These are phyloP conservation scores for Ictidomys tridecemlineatus DNA, from an alignment of 2,113 vertebrate species.

Conservation along the genomic window DNA sequence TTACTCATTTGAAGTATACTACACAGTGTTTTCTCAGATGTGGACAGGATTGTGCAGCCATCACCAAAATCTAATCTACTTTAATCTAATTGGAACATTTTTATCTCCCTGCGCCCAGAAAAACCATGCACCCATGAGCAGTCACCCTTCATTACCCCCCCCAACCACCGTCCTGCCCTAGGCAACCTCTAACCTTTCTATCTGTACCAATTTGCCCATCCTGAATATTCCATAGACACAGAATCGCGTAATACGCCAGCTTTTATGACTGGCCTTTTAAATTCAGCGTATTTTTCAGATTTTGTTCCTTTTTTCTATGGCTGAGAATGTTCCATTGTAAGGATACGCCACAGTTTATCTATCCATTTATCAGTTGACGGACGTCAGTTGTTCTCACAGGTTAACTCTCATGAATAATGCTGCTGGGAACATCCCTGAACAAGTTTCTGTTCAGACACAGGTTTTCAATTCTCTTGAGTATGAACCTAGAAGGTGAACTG, in stretches of 20 bases:
- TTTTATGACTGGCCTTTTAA: neutral
- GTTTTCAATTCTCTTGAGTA: neutral
- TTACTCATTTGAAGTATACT: neutral
- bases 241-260: neutral
- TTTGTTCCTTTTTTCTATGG: neutral
- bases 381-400: neutral
- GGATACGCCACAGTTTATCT: neutral
- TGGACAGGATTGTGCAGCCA: neutral
- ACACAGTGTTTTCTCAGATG: neutral
- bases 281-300: neutral
- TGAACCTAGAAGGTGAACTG: neutral
- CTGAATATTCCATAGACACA: neutral
- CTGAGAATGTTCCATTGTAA: neutral
- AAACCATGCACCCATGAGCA: neutral
- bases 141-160: neutral
- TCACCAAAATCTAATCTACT: neutral
- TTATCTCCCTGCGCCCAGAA: neutral
- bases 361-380: neutral
- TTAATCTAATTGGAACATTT: conserved; percentile 10
- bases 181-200: neutral
- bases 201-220: neutral
- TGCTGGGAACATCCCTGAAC: neutral
- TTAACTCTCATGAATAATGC: neutral
- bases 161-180: neutral
- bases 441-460: neutral